Percentiles rank a stretch among this genome's conserved stretches.
phyloP scores from a whole-genome alignment of 2,113 vertebrate species.

The Shinisaurus crocodilurus region DNA sequence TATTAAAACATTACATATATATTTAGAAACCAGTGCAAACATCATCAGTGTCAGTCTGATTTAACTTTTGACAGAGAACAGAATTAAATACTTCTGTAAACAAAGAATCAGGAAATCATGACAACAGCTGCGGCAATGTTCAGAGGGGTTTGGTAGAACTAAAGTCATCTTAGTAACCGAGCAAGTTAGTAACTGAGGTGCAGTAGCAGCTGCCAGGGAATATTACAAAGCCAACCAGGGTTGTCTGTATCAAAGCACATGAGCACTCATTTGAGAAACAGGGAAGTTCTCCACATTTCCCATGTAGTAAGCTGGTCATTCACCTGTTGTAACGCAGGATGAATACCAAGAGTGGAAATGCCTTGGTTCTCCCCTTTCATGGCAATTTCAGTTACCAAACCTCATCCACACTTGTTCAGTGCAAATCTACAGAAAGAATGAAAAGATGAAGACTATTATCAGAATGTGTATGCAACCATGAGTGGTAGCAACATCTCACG shows the following conservation, averaged over 20 bases:
- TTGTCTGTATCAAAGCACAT: not conserved
- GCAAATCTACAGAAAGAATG: not conserved
- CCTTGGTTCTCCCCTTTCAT: not conserved
- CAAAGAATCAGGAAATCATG: not conserved
- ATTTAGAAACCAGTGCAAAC: not conserved
- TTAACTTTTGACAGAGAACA: not conserved
- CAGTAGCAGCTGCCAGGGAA: not conserved
- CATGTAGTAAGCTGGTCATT: not conserved
- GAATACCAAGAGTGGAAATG: not conserved
- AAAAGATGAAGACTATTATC: not conserved
- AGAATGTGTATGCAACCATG: not conserved
- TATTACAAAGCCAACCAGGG: not conserved
- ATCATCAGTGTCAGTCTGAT: not conserved
- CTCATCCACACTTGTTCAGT: no score
- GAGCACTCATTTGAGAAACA: not conserved
- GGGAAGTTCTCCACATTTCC: no score
- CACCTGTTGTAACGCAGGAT: not conserved
- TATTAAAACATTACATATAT: not conserved
- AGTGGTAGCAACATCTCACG: not conserved
- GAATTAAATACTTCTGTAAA: slow-evolving; percentile 2
- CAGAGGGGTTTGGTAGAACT: not conserved
- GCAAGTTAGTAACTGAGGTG: not conserved
- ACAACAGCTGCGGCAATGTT: not conserved
- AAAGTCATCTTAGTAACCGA: no score
- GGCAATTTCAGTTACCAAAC: not conserved